Percentiles rank a stretch among this genome's conserved stretches.
Evolutionary conservation across 2,113 vertebrate genomes (phyloP).

Genomic region (Promerops cafer): DNA sequence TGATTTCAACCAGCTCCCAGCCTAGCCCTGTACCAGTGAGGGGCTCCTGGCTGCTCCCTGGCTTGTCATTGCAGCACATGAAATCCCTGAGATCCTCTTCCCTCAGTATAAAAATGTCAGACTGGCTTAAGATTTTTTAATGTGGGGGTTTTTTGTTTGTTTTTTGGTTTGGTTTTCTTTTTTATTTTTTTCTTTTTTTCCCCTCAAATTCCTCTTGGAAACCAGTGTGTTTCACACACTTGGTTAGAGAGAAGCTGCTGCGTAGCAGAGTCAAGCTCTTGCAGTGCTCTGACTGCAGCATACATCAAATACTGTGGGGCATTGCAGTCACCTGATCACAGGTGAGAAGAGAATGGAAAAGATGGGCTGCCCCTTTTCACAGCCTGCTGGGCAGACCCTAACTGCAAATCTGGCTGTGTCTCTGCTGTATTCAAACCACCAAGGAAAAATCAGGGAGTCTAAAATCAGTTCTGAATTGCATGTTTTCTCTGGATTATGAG

Average conservation of each 20-base stretch:
- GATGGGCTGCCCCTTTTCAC: neutral
- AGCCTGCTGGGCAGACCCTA: neutral
- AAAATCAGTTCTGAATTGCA: neutral
- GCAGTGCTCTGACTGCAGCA: neutral
- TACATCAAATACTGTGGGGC: neutral
- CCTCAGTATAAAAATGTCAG: neutral
- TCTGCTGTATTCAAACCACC: neutral
- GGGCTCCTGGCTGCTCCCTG: neutral
- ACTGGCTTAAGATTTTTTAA: neutral
- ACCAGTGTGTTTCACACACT: accelerated
- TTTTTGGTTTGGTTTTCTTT: neutral
- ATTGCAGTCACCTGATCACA: neutral
- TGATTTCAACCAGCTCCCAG: neutral
- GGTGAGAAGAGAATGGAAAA: neutral
- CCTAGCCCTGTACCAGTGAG: neutral
- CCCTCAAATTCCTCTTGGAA: neutral
- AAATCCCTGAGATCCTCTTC: neutral
- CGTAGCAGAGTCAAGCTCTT: neutral
- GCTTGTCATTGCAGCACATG: neutral
- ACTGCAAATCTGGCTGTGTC: neutral
- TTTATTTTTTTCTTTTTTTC: neutral
- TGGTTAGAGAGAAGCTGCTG: neutral
- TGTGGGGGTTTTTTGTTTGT: neutral
- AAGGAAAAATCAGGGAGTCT: neutral
- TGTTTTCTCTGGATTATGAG: neutral